Percentiles rank a stretch among this genome's conserved stretches.
Evolutionary conservation across 2,888 invertebrate species (phyloP).

Genomic region (Pandemis cinnamomeana): DNA sequence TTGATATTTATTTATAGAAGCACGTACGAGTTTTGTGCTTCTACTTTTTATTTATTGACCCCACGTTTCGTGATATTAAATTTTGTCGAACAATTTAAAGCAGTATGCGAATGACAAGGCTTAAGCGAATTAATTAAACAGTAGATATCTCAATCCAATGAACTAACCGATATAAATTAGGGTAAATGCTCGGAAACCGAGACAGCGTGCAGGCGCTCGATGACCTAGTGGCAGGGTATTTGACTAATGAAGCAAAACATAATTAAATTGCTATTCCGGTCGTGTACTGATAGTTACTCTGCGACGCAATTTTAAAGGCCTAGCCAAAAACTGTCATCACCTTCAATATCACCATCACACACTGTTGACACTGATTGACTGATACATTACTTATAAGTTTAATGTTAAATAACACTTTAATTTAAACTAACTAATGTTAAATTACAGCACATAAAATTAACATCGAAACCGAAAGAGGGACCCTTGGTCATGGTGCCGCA

Average conservation of each 20-base stretch:
- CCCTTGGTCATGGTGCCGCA: no score
- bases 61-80: neutral
- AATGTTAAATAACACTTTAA: no score
- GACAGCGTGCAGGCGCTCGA: neutral
- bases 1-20: neutral
- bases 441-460: no score
- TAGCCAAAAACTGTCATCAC: no score
- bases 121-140: conserved; percentile 9
- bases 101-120: neutral
- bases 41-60: neutral
- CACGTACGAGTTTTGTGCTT: neutral
- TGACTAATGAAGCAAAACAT: neutral
- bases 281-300: no score
- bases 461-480: no score
- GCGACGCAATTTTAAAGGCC: no score
- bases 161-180: conserved; percentile 20
- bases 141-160: conserved; percentile 12
- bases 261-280: no score
- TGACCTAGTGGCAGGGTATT: conserved; percentile 6
- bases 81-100: neutral
- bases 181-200: conserved; percentile 1
- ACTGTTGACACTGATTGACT: no score
- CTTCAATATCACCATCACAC: no score
- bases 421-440: no score
- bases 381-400: no score